phyloP scores from a whole-genome alignment of 1,140 invertebrate genomes.

The Caenorhabditis inopinata region DNA sequence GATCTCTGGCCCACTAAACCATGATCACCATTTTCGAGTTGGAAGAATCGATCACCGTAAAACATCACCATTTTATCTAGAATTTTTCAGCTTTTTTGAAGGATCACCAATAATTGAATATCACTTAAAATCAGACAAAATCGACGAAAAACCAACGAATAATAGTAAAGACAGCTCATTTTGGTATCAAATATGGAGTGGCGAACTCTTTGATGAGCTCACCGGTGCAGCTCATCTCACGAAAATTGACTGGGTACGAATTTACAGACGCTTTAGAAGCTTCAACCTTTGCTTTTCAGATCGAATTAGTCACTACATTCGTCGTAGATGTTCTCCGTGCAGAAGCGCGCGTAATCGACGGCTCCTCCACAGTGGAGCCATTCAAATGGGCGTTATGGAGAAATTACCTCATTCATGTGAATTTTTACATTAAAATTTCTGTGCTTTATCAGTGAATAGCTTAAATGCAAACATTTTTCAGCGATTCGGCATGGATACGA shows the following conservation, averaged over 20 bases:
- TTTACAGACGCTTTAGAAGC: too few relatives aligned
- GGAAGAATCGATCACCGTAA: too few relatives aligned
- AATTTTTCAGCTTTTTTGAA: conserved; percentile 28
- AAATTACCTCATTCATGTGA: conserved; percentile 25
- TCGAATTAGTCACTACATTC: background rate
- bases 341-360: conserved; percentile 11
- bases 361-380: background rate
- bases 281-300: background rate
- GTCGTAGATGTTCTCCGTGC: conserved; percentile 36
- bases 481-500: background rate
- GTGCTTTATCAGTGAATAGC: background rate
- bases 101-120: conserved; percentile 35
- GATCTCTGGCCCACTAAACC: too few relatives aligned
- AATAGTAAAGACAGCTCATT: background rate
- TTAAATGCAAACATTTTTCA: background rate
- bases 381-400: conserved; percentile 42
- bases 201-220: background rate
- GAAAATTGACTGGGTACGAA: conserved; percentile 24
- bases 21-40: too few relatives aligned
- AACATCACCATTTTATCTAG: background rate
- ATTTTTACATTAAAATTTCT: background rate
- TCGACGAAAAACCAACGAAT: background rate
- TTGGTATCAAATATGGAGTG: background rate
- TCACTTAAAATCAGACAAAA: background rate
- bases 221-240: background rate